Conservation (phyloP, 92 coral and sea anemone genomes). For the Diadumene lineata region DNA sequence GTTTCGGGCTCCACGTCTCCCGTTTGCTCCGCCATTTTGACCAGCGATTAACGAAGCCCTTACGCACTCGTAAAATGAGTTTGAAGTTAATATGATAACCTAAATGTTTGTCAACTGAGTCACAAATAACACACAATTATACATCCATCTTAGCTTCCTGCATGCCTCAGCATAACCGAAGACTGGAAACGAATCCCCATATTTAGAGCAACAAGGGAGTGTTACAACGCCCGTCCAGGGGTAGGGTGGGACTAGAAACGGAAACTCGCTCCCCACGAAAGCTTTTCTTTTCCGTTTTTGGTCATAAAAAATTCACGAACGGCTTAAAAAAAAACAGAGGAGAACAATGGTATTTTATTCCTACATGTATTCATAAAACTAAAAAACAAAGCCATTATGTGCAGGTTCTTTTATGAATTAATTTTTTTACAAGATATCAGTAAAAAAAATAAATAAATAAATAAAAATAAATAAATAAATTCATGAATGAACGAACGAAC, state of each 20-base stretch:
- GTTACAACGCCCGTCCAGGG: constrained; percentile 11
- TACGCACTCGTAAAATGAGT: background rate
- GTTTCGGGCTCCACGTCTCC: constrained; percentile 64
- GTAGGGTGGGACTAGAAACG: constrained; percentile 26
- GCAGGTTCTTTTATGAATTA: no score
- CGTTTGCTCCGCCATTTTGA: constrained; percentile 73
- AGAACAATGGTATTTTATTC: background rate
- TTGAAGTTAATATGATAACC: background rate
- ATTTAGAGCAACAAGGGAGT: constrained; percentile 36
- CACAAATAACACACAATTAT: constrained; percentile 3
- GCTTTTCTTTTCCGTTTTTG: constrained; percentile 11
- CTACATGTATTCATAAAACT: background rate
- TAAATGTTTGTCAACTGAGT: constrained; percentile 29
- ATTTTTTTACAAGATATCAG: no score
- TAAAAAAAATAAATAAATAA: no score
- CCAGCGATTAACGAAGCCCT: constrained; percentile 29
- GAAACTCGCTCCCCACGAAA: background rate
- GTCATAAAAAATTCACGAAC: constrained; percentile 1
- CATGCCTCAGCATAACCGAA: constrained; percentile 38
- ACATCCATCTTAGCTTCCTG: constrained; percentile 40
- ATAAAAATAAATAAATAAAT: no score
- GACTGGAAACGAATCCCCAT: constrained; percentile 31
- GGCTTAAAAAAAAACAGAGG: background rate
- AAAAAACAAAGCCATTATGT: no score
- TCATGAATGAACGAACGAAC: no score